Conservation (phyloP, 53 echinoderm and acorn worm species). For the Antedon mediterranea region DNA sequence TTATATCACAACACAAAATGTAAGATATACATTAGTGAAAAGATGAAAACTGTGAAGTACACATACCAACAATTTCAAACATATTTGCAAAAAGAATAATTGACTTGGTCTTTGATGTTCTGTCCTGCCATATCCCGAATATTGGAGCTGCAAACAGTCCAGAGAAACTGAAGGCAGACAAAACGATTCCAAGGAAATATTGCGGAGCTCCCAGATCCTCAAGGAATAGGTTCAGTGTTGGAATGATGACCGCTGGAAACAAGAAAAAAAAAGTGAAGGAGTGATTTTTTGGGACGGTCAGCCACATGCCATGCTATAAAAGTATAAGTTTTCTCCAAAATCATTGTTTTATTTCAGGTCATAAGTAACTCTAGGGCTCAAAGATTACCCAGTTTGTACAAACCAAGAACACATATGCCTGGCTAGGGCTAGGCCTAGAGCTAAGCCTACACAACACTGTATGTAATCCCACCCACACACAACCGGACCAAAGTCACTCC, state of each 20-base stretch:
- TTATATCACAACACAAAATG: too few relatives aligned
- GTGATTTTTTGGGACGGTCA: too few relatives aligned
- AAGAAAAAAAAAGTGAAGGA: background rate
- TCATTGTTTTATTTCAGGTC: too few relatives aligned
- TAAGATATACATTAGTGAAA: background rate
- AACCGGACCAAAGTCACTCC: background rate
- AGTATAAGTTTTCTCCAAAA: too few relatives aligned
- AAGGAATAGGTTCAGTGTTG: constrained; percentile 66
- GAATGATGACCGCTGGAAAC: constrained; percentile 61
- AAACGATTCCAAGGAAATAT: constrained; percentile 51
- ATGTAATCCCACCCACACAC: background rate
- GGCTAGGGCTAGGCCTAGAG: too few relatives aligned
- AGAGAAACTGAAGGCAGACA: constrained; percentile 69
- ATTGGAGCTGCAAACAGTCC: constrained; percentile 55
- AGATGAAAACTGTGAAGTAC: background rate
- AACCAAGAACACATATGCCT: too few relatives aligned
- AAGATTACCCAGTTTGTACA: too few relatives aligned
- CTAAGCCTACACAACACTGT: background rate
- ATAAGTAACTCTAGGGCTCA: too few relatives aligned
- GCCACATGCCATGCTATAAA: too few relatives aligned
- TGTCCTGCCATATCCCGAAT: constrained; percentile 60
- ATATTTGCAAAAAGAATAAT: constrained; percentile 65
- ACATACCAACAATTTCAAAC: constrained; percentile 78
- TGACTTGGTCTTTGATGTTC: constrained; percentile 45
- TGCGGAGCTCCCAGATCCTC: constrained; percentile 30